Base-by-base conservation (phyloP, 2,797 vertebrate species). In the Neomorphus geoffroyi region DNA sequence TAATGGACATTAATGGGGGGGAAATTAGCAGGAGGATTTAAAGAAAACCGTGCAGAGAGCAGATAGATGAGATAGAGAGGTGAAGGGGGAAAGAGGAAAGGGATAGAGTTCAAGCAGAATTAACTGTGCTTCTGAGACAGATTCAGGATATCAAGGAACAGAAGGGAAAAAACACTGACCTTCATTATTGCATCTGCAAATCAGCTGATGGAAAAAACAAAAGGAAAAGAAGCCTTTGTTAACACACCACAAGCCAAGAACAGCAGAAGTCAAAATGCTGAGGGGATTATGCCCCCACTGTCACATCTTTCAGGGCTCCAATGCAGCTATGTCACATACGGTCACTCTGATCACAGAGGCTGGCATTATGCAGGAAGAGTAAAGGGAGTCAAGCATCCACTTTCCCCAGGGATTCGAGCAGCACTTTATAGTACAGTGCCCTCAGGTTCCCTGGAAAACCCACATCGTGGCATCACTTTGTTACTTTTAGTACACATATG, bases 181-280 rank as follows among this genome's bases (percentile, higher is more conserved):
- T 97, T 98, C 93, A 32, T 10, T 89, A 35, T 95, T 97, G 37
- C 74, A 96, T 61, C 65, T 97, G 93, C 94, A 96, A 96, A 98
- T 96, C 46, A 97, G 86, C 98, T 98, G 94, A 85, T 37, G 53
- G 35, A 85, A 95, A 86, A 65, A 81, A 95, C n/a, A n/a, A 86
- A 65, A 81, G 28, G 14, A 88, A 85, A 75, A 23, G 14, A 78
- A 90, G 32, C 26, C 24, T 90, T 60, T 24, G 1, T 88, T 67
- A 95, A 30, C 14, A 60, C 14, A 56, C 8, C 21, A 23, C 5
- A 21, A 39, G 23, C 11, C 19, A 32, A 70, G 33, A 62, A 41
- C 23, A 32, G 35, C 58, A 60, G 16, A 2, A 35, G 13, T 32
- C 24, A 12, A 45, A 90, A 30, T 2, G 3, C 33, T 3, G 11